These are phyloP conservation scores for Ursus arctos DNA, from an alignment of 2,113 vertebrate genomes.

Conservation along the genomic window DNA sequence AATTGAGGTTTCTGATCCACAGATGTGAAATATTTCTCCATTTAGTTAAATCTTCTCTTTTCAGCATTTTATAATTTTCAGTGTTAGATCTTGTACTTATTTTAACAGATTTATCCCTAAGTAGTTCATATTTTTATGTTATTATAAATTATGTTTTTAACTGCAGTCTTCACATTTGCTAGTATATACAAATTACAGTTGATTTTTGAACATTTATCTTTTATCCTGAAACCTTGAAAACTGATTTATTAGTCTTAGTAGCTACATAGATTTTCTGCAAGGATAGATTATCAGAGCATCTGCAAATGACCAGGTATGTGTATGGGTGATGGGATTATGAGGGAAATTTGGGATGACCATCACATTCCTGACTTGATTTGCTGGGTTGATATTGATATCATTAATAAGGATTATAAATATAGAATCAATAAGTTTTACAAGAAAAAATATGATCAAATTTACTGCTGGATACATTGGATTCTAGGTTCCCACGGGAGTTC, in stretches of 20 bases:
- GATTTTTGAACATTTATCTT: not conserved
- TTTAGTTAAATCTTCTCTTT: not conserved
- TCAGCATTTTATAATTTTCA: not conserved
- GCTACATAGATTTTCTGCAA: not conserved
- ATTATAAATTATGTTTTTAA: not conserved
- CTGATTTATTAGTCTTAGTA: not conserved
- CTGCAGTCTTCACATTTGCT: not conserved
- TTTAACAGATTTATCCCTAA: not conserved
- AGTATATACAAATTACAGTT: not conserved
- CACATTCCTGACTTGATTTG: not conserved
- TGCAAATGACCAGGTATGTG: not conserved
- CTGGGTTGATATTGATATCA: not conserved
- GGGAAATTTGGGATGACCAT: not conserved
- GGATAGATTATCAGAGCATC: not conserved
- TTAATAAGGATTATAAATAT: constrained; percentile 12
- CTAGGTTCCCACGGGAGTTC: not conserved
- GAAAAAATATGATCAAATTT: not conserved
- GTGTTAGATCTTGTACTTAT: not conserved
- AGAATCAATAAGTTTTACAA: not conserved
- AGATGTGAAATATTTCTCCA: not conserved
- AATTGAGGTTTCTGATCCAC: not conserved
- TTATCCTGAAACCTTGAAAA: not conserved
- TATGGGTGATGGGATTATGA: not conserved
- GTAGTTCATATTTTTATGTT: not conserved
- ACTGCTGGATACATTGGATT: not conserved